Base-by-base conservation (phyloP, 1,140 invertebrate species). In the Neotoxoptera formosana region DNA sequence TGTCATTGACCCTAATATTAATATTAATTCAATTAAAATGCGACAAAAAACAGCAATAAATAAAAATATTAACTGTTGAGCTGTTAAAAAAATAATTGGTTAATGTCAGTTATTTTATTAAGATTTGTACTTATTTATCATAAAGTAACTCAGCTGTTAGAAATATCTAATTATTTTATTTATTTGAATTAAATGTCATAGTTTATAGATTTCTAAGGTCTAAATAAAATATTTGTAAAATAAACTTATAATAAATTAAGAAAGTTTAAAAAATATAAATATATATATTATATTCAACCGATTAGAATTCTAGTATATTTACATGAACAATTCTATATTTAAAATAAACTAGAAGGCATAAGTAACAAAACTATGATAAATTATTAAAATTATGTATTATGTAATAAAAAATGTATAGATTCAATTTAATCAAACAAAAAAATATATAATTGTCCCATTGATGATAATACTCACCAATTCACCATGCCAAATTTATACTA, bases 1-100 rank as follows among this genome's bases (percentile, higher is more conserved):
- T 86, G 96, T 96, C 91, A 96, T 95, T 14, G 96, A 96, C 60
- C 96, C 93, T 93, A 90, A 36, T 89, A 90, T 60, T 93, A 76
- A 93, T 92, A 92, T 84, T 93, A 93, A 91, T 76, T 91, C 34
- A 48, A 91, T 91, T 91, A 91, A 91, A 81, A 83, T 34, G 36
- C 47, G 21, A 51, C 95, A 96, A 93, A 93, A 93, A 90, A 93
- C 60, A 41, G 94, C 88, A 60, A n/a, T 90, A 90, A 45, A 45
- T 90, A 30, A 36, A 60, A 48, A 41, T 41, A 45, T 90, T n/a
- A 11, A 76, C 17, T 76, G 14, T n/a, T 67, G 25, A 41, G 7
- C 14, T 14, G 34, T 90, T 90, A 41, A 60, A 20, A 25, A 30
- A 67, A 36, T 1, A 90, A 53, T 89, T 36, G 21, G 87, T 41